Evolutionary conservation across 2,888 invertebrate species (phyloP), one percentile per base, ranked within the genome.

Genomic region (Cosmopolites sordidus): DNA sequence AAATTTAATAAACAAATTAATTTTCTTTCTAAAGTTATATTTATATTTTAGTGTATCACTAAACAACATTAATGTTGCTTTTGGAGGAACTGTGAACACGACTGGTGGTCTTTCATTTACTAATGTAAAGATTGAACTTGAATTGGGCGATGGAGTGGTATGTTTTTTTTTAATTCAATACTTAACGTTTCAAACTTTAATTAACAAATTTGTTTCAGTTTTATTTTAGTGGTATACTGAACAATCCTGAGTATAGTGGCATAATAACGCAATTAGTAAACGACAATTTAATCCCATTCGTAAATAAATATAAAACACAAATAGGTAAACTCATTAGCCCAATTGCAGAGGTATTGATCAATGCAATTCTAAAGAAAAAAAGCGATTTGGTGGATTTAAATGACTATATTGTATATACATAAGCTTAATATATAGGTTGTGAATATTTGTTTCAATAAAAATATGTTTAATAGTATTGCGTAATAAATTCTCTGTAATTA

Each of bases 221-320:
- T 49, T 60, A 65, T 43, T 42, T 68, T n/a, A 60, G 64, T 49
- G 69, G 69, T 14, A 44, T 67, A 17, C 50, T 68, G 16, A 58
- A 68, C 56, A 65, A 69, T 52, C 61, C 63, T 46, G 66, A 66
- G 39, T 66, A 66, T 45, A 68, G 66, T 46, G 51, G 59, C 18
- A 43, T 67, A n/a, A 43, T 64, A 4, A 62, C 57, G 40, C 43
- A 52, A 16, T 51, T 62, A 1, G 48, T 69, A 8, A 65, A 61
- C 42, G 67, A 68, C 48, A 61, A 63, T 45, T 55, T 66, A 12
- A 56, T 51, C 2, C 17, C 41, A 11, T 66, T 69, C 38, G 48
- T 69, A 33, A 60, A 68, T 33, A 54, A 62, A 11, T 58, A 68
- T 51, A 40, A 59, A 17, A 54, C 58, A 12, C 45, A 62, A 1